phyloP scores from a whole-genome alignment of 1,140 invertebrate genomes.

The Centruroides sculpturatus region DNA sequence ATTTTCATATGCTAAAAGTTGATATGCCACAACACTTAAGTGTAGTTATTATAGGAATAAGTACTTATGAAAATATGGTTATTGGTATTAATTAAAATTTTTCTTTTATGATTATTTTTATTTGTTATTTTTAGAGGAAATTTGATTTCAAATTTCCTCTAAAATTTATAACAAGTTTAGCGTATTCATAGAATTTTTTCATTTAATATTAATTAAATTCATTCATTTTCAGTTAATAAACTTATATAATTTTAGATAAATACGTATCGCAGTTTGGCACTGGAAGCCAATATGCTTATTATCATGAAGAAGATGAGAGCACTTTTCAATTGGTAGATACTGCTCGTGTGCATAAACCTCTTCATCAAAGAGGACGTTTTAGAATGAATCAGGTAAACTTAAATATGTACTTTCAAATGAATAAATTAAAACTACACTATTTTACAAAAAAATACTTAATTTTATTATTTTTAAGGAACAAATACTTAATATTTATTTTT shows the following conservation, averaged over 20 bases:
- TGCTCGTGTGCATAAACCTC: slow-evolving; percentile 73
- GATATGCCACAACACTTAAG: too few species aligned
- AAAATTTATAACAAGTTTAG: background rate
- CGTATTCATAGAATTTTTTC: background rate
- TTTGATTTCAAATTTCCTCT: background rate
- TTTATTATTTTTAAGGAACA: too few species aligned
- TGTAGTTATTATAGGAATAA: too few species aligned
- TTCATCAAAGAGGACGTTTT: slow-evolving; percentile 76
- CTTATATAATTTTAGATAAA: slow-evolving; percentile 52
- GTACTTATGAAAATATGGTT: too few species aligned
- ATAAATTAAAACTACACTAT: too few species aligned
- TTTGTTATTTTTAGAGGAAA: background rate
- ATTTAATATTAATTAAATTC: background rate
- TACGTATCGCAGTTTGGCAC: slow-evolving; percentile 86
- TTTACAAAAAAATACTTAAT: too few species aligned
- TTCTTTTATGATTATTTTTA: background rate
- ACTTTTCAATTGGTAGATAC: slow-evolving; percentile 97
- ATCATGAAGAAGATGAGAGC: slow-evolving; percentile 95
- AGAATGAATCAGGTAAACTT: slow-evolving; percentile 41
- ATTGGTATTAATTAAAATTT: too few species aligned
- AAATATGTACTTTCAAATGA: too few species aligned
- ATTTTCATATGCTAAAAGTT: too few species aligned
- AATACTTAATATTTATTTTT: too few species aligned
- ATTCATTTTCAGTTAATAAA: background rate
- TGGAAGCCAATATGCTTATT: slow-evolving; percentile 89